phyloP scores from a whole-genome alignment of 2,888 invertebrate genomes.

The Machimus atricapillus region DNA sequence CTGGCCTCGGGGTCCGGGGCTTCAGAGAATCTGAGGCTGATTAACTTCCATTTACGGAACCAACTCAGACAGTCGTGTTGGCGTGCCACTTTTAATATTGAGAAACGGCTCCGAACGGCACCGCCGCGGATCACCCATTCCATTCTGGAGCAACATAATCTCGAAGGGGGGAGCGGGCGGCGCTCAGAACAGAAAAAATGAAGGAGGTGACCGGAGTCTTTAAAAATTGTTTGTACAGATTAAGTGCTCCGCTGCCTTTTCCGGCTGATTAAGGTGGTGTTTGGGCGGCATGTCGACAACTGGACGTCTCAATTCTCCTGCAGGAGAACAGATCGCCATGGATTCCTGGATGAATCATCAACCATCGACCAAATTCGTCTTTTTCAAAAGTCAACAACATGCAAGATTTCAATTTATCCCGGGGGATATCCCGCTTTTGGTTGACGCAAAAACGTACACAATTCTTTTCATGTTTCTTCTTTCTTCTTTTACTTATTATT shows the following conservation, averaged over 20 bases:
- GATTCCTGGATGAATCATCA: not conserved
- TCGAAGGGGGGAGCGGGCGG: not conserved
- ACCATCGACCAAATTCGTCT: not conserved
- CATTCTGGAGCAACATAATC: not conserved
- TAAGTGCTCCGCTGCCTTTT: conserved; percentile 17
- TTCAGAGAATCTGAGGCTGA: conserved; percentile 29
- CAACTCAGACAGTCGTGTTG: conserved; percentile 43
- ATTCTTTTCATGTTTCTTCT: no score
- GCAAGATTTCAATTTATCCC: not conserved
- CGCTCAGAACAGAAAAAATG: not conserved
- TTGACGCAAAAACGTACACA: no score
- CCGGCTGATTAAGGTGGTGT: conserved; percentile 6
- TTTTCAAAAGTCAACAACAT: not conserved
- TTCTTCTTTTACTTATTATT: no score
- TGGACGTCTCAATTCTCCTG: conserved; percentile 9
- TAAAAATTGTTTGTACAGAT: conserved; percentile 20
- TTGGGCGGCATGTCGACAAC: conserved; percentile 7
- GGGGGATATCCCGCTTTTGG: no score
- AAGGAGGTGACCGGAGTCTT: not conserved
- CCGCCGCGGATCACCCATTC: not conserved
- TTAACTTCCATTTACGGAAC: conserved; percentile 44
- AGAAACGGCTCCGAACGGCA: not conserved
- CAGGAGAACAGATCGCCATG: not conserved
- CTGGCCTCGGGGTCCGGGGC: not conserved
- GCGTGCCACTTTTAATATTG: conserved; percentile 55